phyloP scores from a whole-genome alignment of 2,113 vertebrate species.

The Leucoraja erinaceus region DNA sequence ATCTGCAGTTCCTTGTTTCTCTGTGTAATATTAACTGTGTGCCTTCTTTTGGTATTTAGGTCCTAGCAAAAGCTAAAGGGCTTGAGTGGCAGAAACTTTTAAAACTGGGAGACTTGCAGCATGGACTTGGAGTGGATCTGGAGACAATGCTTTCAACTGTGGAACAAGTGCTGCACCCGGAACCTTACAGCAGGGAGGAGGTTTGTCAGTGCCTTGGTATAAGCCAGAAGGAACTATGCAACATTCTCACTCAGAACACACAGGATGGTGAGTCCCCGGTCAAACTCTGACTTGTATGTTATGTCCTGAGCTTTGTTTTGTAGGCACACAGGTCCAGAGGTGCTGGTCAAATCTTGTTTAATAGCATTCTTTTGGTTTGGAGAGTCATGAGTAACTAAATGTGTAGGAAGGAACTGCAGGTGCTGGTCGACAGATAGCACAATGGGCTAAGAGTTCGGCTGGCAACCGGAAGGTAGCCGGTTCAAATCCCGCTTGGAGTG shows the following conservation, averaged over 20 bases:
- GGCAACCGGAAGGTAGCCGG: no score
- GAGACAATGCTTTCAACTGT: slow-evolving; percentile 79
- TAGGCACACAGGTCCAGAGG: not conserved
- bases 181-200: slow-evolving; percentile 80
- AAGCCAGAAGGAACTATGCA: slow-evolving; percentile 64
- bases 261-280: slow-evolving; percentile 66
- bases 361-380: not conserved
- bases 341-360: not conserved
- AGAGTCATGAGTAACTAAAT: not conserved
- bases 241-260: slow-evolving; percentile 75
- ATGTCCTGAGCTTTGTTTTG: not conserved
- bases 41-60: slow-evolving; percentile 48
- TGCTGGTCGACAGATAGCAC: no score
- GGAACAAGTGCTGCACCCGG: slow-evolving; percentile 73
- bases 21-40: not conserved
- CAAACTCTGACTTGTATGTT: not conserved
- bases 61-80: slow-evolving; percentile 63
- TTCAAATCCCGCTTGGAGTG: no score
- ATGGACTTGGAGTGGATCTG: slow-evolving; percentile 61
- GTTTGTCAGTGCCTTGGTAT: slow-evolving; percentile 74
- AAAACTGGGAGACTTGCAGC: slow-evolving; percentile 76
- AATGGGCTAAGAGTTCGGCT: no score
- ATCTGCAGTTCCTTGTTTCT: no score
- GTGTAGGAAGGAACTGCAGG: not conserved
- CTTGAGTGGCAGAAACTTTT: slow-evolving; percentile 59